phyloP scores from a whole-genome alignment of 2,113 vertebrate genomes.

The Tachysurus fulvidraco region DNA sequence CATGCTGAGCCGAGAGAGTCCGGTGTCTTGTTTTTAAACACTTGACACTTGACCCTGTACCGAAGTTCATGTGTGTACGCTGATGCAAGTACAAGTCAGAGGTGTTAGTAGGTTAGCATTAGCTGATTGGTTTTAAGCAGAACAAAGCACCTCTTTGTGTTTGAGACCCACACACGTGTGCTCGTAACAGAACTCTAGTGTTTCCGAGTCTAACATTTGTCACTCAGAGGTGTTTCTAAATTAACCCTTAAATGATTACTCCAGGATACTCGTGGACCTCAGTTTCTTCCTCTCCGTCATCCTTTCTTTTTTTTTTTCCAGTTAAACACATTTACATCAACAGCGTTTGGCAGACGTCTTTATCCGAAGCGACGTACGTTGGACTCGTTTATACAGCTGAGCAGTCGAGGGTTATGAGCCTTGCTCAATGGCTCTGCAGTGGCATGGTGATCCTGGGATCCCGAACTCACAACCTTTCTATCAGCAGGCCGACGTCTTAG shows the following conservation, averaged over 20 bases:
- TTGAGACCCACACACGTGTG: not conserved
- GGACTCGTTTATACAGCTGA: too few relatives aligned
- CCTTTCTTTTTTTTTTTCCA: not conserved
- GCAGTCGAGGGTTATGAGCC: too few relatives aligned
- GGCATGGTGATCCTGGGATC: too few relatives aligned
- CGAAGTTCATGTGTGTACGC: not conserved
- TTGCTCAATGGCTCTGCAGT: too few relatives aligned
- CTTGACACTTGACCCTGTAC: not conserved
- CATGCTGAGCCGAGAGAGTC: not conserved
- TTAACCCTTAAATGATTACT: not conserved
- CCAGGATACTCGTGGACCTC: not conserved
- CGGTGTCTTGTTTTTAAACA: not conserved
- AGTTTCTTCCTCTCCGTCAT: not conserved
- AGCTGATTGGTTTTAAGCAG: not conserved
- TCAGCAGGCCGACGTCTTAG: too few relatives aligned
- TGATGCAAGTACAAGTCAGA: not conserved
- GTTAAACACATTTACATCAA: not conserved
- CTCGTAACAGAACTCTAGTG: not conserved
- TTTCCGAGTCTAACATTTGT: not conserved
- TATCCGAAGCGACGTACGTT: too few relatives aligned
- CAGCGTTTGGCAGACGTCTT: too few relatives aligned
- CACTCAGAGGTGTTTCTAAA: not conserved
- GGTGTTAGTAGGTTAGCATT: not conserved
- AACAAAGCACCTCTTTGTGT: not conserved
- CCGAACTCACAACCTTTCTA: too few relatives aligned